A percentile compares a stretch with the other conserved stretches of the same genome.
Evolutionary conservation across 2,113 vertebrate genomes (phyloP).

Genomic region (Coregonus clupeaformis): DNA sequence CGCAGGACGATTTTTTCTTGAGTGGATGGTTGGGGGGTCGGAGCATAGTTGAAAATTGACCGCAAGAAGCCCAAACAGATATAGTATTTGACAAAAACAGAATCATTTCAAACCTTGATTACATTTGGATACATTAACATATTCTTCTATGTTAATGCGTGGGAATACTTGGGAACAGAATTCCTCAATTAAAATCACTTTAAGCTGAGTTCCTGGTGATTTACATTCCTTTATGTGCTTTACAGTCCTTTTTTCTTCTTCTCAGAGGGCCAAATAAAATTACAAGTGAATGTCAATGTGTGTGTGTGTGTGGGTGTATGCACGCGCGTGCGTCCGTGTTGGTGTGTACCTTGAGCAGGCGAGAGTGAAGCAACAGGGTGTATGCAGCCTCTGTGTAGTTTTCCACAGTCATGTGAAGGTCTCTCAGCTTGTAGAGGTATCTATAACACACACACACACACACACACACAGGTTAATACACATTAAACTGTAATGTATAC

Average conservation of each 20-base stretch:
- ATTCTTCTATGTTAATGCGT: no score
- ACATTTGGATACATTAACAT: no score
- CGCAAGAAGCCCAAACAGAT: no score
- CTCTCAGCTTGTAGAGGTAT: constrained; percentile 93
- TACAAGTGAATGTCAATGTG: background rate
- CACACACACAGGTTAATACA: background rate
- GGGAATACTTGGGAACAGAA: no score
- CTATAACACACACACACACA: constrained; percentile 62
- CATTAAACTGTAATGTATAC: background rate
- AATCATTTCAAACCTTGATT: no score
- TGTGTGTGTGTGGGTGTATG: background rate
- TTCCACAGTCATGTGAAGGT: constrained; percentile 94
- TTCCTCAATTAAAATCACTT: no score
- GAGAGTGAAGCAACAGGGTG: constrained; percentile 90
- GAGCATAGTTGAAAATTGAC: no score
- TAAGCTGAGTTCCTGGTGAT: no score
- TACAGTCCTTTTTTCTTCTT: background rate
- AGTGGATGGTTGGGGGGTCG: no score
- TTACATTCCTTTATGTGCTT: no score
- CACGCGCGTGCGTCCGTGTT: constrained; percentile 2
- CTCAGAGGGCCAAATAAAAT: background rate
- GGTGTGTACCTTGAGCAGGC: constrained; percentile 86
- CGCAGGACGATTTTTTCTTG: no score
- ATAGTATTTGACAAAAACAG: no score
- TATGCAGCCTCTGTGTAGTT: constrained; percentile 97